These are phyloP conservation scores for Dasysyrphus albostriatus DNA, from an alignment of 2,888 invertebrate genomes.

Conservation along the genomic window DNA sequence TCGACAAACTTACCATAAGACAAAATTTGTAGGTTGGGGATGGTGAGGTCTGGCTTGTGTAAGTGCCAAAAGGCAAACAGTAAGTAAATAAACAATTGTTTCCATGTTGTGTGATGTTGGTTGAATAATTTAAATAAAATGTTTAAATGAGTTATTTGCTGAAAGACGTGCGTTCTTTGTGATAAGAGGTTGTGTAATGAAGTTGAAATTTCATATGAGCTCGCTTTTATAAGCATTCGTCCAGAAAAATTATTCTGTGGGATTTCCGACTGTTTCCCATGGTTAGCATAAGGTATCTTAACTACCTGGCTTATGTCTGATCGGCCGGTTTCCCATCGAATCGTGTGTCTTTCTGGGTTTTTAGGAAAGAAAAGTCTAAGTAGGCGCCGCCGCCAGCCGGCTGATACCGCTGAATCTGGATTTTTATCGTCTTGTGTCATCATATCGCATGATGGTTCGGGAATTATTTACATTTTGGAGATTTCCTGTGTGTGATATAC, in stretches of 20 bases:
- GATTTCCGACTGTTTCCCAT: slow-evolving; percentile 41
- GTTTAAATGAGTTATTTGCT: neutral
- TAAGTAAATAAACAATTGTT: neutral
- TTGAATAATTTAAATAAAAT: neutral
- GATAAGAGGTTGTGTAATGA: slow-evolving; percentile 49
- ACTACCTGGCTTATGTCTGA: slow-evolving; percentile 45
- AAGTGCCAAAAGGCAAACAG: slow-evolving; percentile 13
- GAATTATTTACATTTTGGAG: slow-evolving; percentile 44
- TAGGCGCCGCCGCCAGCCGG: slow-evolving; percentile 41
- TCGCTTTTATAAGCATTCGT: slow-evolving; percentile 45
- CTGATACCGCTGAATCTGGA: neutral
- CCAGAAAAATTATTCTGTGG: slow-evolving; percentile 22
- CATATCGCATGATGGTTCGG: slow-evolving; percentile 4
- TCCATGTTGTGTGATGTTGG: slow-evolving; percentile 27
- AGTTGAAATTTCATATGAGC: neutral
- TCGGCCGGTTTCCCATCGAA: slow-evolving; percentile 19
- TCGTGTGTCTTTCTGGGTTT: slow-evolving; percentile 57
- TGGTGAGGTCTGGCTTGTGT: slow-evolving; percentile 41
- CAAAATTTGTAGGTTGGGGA: slow-evolving; percentile 29
- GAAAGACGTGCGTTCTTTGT: slow-evolving; percentile 28
- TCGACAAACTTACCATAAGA: slow-evolving; percentile 61
- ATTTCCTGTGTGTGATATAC: slow-evolving; percentile 60
- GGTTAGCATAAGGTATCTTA: slow-evolving; percentile 5
- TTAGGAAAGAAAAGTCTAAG: slow-evolving; percentile 23
- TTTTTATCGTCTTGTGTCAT: slow-evolving; percentile 24